Base-by-base conservation (phyloP, 92 coral and sea anemone species). In the Epizoanthus stellaris region DNA sequence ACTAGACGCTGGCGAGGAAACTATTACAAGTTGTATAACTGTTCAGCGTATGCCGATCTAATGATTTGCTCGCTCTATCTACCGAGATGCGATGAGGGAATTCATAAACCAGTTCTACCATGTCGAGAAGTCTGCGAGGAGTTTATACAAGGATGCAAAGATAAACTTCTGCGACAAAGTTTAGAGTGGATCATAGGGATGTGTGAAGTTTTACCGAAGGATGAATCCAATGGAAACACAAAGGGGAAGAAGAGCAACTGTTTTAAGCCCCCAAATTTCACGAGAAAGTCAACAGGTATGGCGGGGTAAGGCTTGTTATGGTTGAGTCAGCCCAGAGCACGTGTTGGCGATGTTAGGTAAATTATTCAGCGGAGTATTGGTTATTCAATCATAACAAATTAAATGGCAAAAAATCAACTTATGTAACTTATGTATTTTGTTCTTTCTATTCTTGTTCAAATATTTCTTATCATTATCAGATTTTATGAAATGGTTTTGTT, bases 71-170 rank as follows among this genome's bases (percentile, higher is more conserved):
- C 93, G 7, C 74, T 80, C 21, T 61, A 82, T 12, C 82, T 89
- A 15, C 93, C 93, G 8, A 73, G 87, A 49, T 90, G 93, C 71
- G 80, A 72, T 13, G 90, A 67, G 40, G 70, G 81, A 20, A 58
- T 77, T 3, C 15, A 66, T 8, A 71, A 73, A 11, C 94, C 93
- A 6, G 80, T 93, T 12, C 75, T 85, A 21, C 97, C 97, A 1
- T 93, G 97, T 85, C 86, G 86, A 72, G 77, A 88, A 54, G 97
- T 91, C 16, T 93, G 97, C 54, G 91, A 92, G 9, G 97, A 93
- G 73, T 93, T 85, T 54, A 92, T 91, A 13, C 88, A 91, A 54
- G 81, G 91, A 19, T 93, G 97, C 76, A 87, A 84, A 39, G 40
- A 68, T 42, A 39, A 49, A 3, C 63, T 92, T 7, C 36, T 88